These are phyloP conservation scores for Rachycentron canadum DNA, from an alignment of 2,797 vertebrate genomes.

Conservation along the genomic window DNA sequence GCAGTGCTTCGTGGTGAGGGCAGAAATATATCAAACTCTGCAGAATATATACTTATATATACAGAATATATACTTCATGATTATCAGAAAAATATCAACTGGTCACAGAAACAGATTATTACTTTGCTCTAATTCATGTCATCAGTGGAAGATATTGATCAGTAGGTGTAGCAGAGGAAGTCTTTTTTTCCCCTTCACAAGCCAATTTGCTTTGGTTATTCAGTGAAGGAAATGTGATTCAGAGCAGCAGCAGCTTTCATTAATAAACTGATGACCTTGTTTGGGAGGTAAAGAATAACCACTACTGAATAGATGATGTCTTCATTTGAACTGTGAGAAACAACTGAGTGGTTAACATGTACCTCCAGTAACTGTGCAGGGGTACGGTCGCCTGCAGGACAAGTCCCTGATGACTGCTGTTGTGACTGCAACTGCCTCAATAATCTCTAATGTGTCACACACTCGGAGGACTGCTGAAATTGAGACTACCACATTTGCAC, in stretches of 20 bases:
- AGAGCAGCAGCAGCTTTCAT: slow-evolving; percentile 7
- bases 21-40: background rate
- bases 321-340: background rate
- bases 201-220: background rate
- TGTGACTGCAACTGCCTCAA: background rate
- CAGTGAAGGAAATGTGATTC: background rate
- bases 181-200: background rate
- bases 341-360: background rate
- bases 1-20: background rate
- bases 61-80: background rate
- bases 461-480: background rate
- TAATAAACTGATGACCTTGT: slow-evolving; percentile 8
- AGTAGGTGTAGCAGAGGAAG: background rate
- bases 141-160: background rate
- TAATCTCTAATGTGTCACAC: no score
- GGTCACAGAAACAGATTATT: background rate
- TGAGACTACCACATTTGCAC: background rate
- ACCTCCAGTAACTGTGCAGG: background rate
- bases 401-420: background rate
- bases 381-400: background rate
- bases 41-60: no score
- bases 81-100: background rate
- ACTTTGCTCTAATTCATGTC: background rate
- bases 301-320: background rate
- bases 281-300: background rate